phyloP scores from a whole-genome alignment of 2,888 invertebrate species.

The Metallyticus violacea region DNA sequence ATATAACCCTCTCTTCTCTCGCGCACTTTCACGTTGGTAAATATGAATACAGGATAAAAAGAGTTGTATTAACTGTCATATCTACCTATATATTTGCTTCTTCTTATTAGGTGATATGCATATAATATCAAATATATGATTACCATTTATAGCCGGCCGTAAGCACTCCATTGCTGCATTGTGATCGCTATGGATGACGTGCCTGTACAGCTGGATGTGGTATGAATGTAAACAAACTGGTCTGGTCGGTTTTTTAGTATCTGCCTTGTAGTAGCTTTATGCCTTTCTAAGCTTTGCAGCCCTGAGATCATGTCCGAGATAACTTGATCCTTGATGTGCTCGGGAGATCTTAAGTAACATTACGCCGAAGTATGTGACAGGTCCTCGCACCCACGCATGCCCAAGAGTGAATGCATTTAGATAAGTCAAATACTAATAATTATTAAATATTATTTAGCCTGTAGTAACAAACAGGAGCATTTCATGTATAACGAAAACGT shows the following conservation, averaged over 20 bases:
- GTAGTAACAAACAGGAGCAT: too few relatives aligned
- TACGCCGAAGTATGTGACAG: too few relatives aligned
- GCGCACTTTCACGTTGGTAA: not conserved
- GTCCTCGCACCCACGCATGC: too few relatives aligned
- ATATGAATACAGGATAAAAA: not conserved
- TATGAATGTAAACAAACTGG: not conserved
- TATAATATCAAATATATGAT: constrained; percentile 6
- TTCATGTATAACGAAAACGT: too few relatives aligned
- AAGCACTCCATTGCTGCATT: not conserved
- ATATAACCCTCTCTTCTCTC: not conserved
- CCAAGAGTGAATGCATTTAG: too few relatives aligned
- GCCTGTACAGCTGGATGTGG: not conserved
- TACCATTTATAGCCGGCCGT: constrained; percentile 7
- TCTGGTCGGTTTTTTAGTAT: not conserved
- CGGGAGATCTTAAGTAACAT: too few relatives aligned
- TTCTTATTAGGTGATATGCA: not conserved
- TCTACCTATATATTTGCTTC: not conserved
- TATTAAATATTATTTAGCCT: too few relatives aligned
- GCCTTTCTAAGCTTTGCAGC: too few relatives aligned
- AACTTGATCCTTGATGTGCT: not conserved
- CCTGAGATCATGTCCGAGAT: not conserved
- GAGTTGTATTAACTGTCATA: too few relatives aligned
- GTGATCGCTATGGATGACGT: not conserved
- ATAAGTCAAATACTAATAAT: too few relatives aligned
- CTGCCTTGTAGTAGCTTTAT: not conserved